Base-by-base conservation (phyloP, 30 jellyfish, hydroid and myxozoan genomes). In the Aurelia aurita region DNA sequence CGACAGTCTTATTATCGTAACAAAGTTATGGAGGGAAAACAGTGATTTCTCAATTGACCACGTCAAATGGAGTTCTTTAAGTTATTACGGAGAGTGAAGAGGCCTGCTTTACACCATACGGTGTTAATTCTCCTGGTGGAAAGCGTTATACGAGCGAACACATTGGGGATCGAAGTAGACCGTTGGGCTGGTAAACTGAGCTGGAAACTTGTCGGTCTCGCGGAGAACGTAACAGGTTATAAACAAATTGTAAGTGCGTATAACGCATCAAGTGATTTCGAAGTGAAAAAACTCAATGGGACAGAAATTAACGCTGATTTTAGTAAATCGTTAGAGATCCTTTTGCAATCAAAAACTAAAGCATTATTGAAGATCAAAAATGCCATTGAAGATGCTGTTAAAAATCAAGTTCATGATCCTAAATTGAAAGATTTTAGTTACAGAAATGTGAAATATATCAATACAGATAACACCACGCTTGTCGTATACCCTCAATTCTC, bases 401-500 rank as follows among this genome's bases (percentile, higher is more conserved):
- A 20, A 19, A 75, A 53, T 20, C 60, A 75, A 18, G 60, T 60
- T 10, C 26, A 28, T 31, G 75, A 75, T 9, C 11, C 45, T 1
- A 39, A 61, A 11, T 28, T 75, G 64, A 54, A 27, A 55, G 67
- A 55, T n/a, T 75, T 27, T 29, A 47, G 29, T 15, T 75, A 75
- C 72, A 58, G 62, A 44, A 87, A 86, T 27, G 85, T 87, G 2
- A 72, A 84, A 5, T 64, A 74, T 32, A 79, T 87, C 26, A 55
- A 61, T 22, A 71, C 88, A 3, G 86, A 84, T 51, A 75, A 78
- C 25, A 45, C 76, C 7, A 60, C 86, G 0, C 75, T 87, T 20
- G 85, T 34, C 1, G 11, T 86, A 35, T 68, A 69, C 53, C 80
- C 86, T 2, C 29, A 60, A 5, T 93, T 82, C 68, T 89, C 98